A percentile compares a stretch with the other conserved stretches of the same genome.
Conservation (phyloP, 2,797 vertebrate species). For the Trachops cirrhosus region DNA sequence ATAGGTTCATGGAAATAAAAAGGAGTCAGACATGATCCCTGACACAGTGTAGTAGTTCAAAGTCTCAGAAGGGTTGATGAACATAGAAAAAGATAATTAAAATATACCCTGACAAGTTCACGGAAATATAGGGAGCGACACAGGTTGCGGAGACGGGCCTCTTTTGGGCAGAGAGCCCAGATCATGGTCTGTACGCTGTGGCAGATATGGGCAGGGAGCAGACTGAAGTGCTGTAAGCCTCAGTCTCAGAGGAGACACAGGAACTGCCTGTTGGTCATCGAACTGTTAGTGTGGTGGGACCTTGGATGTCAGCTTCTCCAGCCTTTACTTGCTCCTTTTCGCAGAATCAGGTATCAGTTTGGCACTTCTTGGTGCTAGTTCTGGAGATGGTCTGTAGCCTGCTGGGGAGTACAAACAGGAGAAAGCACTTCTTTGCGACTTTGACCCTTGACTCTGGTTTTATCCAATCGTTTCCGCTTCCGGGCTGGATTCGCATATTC, state of each 20-base stretch:
- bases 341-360: neutral
- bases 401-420: neutral
- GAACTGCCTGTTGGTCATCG: neutral
- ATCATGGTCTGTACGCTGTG: neutral
- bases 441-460: neutral
- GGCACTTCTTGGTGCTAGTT: neutral
- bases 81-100: constrained; percentile 29
- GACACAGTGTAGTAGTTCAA: neutral
- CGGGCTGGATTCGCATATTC: neutral
- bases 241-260: neutral
- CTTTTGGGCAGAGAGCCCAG: constrained; percentile 50
- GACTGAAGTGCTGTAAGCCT: neutral
- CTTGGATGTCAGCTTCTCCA: neutral
- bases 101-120: neutral
- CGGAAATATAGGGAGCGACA: constrained; percentile 20
- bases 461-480: neutral
- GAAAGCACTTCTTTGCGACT: neutral
- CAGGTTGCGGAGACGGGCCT: neutral
- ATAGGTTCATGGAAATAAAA: constrained; percentile 20
- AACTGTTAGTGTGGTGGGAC: neutral
- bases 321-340: neutral
- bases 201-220: neutral
- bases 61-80: neutral
- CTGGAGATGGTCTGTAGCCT: neutral
- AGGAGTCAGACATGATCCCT: neutral